phyloP scores from a whole-genome alignment of 2,113 vertebrate species.

The Festucalex cinctus region DNA sequence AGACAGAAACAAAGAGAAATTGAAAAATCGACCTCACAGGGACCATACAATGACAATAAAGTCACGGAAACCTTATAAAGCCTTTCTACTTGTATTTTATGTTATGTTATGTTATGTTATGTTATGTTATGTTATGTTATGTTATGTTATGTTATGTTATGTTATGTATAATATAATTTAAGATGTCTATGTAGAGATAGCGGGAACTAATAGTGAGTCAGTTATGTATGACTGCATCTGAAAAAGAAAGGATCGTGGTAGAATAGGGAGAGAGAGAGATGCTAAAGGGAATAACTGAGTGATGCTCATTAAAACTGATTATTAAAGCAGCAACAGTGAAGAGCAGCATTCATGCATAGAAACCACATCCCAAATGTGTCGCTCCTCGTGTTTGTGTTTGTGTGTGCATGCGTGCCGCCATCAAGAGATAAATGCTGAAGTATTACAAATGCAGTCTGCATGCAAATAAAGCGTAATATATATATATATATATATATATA shows the following conservation, averaged over 20 bases:
- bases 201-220: not conserved
- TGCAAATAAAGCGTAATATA: slow-evolving; percentile 16
- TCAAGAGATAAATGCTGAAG: slow-evolving; percentile 29
- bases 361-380: slow-evolving; percentile 46
- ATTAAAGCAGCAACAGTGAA: slow-evolving; percentile 74
- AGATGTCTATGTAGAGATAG: not conserved
- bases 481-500: no score
- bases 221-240: not conserved
- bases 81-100: no score
- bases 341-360: slow-evolving; percentile 56
- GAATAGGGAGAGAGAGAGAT: slow-evolving; percentile 31
- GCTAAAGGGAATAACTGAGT: slow-evolving; percentile 71
- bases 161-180: not conserved
- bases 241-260: slow-evolving; percentile 10
- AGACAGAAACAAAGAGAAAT: no score
- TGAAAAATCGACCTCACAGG: no score
- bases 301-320: slow-evolving; percentile 80
- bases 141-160: no score
- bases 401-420: slow-evolving; percentile 14
- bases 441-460: slow-evolving; percentile 4
- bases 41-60: no score
- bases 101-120: no score
- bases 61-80: no score
- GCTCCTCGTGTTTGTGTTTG: not conserved
- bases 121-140: no score